Conservation (phyloP, 2,797 vertebrate genomes). For the Philypnodon macrostomus region DNA sequence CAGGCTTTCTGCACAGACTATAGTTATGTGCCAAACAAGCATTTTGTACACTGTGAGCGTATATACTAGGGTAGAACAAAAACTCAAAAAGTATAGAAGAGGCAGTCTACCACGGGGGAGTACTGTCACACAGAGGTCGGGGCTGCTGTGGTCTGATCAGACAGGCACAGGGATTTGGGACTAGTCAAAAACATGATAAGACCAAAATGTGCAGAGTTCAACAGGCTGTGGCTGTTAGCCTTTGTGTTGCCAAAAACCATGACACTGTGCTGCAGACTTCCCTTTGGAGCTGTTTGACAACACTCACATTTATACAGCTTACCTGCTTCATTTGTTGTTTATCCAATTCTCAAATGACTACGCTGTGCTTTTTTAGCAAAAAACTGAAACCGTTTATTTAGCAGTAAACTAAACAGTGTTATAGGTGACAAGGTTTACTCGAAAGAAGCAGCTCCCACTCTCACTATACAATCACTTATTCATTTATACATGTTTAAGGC, state of each 20-base stretch:
- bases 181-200: constrained; percentile 40
- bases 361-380: too few relatives aligned
- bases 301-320: neutral
- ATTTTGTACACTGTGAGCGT: neutral
- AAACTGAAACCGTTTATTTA: too few relatives aligned
- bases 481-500: too few relatives aligned
- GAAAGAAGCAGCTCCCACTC: too few relatives aligned
- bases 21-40: neutral
- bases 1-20: neutral
- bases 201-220: constrained; percentile 42
- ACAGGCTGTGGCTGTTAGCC: constrained; percentile 19
- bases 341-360: neutral
- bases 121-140: constrained; percentile 40
- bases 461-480: too few relatives aligned
- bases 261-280: constrained; percentile 5
- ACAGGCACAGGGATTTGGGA: constrained; percentile 18
- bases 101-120: constrained; percentile 23
- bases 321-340: constrained; percentile 2
- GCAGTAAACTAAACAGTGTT: too few relatives aligned
- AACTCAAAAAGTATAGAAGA: constrained; percentile 14
- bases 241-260: constrained; percentile 5
- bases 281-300: constrained; percentile 19
- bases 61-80: constrained; percentile 12
- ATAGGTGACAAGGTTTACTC: too few relatives aligned
- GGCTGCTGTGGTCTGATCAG: constrained; percentile 38